phyloP scores from a whole-genome alignment of 2,888 invertebrate species.

The Troides aeacus region DNA sequence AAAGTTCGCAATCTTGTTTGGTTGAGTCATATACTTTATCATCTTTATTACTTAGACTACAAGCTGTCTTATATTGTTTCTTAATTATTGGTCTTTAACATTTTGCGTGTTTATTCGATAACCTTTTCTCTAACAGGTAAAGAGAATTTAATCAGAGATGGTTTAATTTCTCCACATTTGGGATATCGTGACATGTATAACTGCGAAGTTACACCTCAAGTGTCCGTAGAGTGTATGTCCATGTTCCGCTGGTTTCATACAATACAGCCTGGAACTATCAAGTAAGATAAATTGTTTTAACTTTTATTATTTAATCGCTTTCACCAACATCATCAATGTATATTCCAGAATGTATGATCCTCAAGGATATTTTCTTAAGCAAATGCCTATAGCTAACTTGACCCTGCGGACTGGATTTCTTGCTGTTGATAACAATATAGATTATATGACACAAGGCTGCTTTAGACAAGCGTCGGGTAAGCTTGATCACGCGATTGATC shows the following conservation, averaged over 20 bases:
- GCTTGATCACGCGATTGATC: conserved; percentile 55
- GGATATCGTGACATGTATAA: conserved; percentile 46
- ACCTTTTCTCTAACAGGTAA: conserved; percentile 35
- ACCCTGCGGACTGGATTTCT: conserved; percentile 48
- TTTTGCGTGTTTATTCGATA: no score
- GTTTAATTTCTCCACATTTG: conserved; percentile 36
- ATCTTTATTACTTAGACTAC: no score
- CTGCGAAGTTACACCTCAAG: conserved; percentile 38
- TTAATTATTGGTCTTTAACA: no score
- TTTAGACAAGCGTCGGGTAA: conserved; percentile 57
- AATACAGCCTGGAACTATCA: conserved; percentile 44
- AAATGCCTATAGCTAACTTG: conserved; percentile 42
- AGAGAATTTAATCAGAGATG: conserved; percentile 41
- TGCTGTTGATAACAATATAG: conserved; percentile 50
- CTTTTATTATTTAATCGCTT: no score
- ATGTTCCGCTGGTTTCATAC: conserved; percentile 47
- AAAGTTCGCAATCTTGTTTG: no score
- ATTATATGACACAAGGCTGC: conserved; percentile 54
- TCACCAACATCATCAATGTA: background rate
- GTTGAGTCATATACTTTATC: no score
- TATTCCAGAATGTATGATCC: conserved; percentile 44
- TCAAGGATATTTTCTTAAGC: conserved; percentile 41
- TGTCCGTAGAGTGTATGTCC: conserved; percentile 44
- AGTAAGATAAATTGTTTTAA: conserved; percentile 33
- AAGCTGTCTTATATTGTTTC: no score